Evolutionary conservation across 2,888 invertebrate genomes (phyloP), one percentile per base, ranked within the genome.

Genomic region (Sussaba pulchella): DNA sequence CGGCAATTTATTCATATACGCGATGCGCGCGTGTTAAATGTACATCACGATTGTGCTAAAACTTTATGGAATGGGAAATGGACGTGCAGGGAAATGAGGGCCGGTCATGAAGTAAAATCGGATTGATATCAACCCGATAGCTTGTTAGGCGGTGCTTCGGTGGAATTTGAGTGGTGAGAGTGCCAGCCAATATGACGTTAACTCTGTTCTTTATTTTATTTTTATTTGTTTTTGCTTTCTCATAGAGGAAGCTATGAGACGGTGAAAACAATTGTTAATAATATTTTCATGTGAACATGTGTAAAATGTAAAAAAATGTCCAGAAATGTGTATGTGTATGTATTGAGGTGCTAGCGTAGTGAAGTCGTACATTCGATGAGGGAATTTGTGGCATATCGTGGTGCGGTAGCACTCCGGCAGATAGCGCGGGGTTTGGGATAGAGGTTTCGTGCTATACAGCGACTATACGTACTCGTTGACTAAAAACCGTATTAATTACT

Each of bases 401-500:
- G 70, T 26, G 71, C 57, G 59, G 39, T 59, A 61, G 78, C 71
- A 61, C 61, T 73, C 61, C 61, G 59, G 19, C 52, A 50, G 61
- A 73, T 72, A 47, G 54, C 59, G 50, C 41, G 21, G 21, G 43
- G 19, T 1, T 9, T 9, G 2, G 8, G 8, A 2, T n/a, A n/a
- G n/a, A n/a, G n/a, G n/a, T n/a, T 31, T 31, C 31, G 31, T 6
- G 45, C 14, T 59, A 6, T 41, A 9, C 31, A 9, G 59, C 39
- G 50, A 59, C 59, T 19, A 57, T 50, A 72, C 67, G 67, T 63
- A 63, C 63, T 45, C 70, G 70, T 71, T 64, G 76, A 79, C 75
- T 80, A 85, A 87, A 86, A 87, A 85, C 83, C 81, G 70, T 87
- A 86, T 87, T 87, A 88, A 88, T 85, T 84, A 81, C 81, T 66